Conservation (phyloP, 2,888 invertebrate species). For the Agrypnus murinus region DNA sequence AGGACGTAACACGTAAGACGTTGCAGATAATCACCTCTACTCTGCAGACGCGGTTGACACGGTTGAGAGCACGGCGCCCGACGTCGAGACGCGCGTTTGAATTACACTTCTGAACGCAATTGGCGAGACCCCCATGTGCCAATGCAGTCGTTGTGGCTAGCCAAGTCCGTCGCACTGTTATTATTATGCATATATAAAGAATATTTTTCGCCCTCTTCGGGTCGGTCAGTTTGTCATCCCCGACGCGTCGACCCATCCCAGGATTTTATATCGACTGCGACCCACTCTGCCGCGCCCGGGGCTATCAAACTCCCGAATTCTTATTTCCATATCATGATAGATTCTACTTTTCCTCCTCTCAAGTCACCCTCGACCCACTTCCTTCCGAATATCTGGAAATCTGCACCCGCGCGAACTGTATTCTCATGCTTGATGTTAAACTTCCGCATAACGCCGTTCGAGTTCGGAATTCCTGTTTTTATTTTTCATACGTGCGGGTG, state of each 20-base stretch:
- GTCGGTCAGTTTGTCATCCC: conserved; percentile 52
- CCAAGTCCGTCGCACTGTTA: conserved; percentile 42
- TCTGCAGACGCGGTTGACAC: conserved; percentile 50
- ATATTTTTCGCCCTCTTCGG: conserved; percentile 44
- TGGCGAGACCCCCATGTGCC: conserved; percentile 54
- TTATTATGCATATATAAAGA: conserved; percentile 52
- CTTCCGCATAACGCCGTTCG: conserved; percentile 52
- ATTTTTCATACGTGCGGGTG: conserved; percentile 49
- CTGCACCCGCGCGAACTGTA: conserved; percentile 52
- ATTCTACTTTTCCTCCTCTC: conserved; percentile 62
- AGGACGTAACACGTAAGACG: conserved; percentile 42
- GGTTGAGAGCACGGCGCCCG: conserved; percentile 52
- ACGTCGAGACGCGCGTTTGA: conserved; percentile 51
- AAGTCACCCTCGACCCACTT: conserved; percentile 55
- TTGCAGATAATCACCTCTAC: conserved; percentile 53
- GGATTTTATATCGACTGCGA: conserved; percentile 47
- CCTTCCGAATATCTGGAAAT: conserved; percentile 52
- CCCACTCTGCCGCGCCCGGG: conserved; percentile 49
- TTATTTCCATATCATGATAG: conserved; percentile 69
- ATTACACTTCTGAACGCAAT: conserved; percentile 56
- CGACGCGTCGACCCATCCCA: conserved; percentile 35
- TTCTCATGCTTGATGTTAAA: conserved; percentile 53
- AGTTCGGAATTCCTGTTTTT: conserved; percentile 49
- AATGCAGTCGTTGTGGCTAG: conserved; percentile 47
- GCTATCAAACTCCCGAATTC: conserved; percentile 66